Percentiles rank a stretch among this genome's conserved stretches.
Evolutionary conservation across 2,888 invertebrate genomes (phyloP).

Genomic region (Leptopilina syphax): DNA sequence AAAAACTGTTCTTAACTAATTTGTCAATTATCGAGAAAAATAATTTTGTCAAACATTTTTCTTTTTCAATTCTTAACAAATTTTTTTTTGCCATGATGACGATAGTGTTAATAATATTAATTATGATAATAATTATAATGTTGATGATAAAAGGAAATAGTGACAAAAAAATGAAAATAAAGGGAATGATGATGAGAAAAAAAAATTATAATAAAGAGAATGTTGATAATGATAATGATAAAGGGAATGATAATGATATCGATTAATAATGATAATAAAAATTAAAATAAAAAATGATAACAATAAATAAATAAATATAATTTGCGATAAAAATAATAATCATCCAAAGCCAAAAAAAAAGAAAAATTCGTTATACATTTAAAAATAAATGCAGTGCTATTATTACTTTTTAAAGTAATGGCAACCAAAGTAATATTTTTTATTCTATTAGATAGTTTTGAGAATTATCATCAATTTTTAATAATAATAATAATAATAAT

Average conservation of each 20-base stretch:
- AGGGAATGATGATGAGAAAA: not conserved
- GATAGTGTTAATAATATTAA: constrained; percentile 36
- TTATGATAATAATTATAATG: too few species aligned
- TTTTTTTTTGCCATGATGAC: constrained; percentile 12
- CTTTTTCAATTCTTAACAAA: not conserved
- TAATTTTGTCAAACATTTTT: constrained; percentile 5
- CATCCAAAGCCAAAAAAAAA: not conserved
- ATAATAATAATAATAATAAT: too few species aligned
- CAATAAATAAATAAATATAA: not conserved
- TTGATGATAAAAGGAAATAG: constrained; percentile 20
- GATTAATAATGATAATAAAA: constrained; percentile 22
- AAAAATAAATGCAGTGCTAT: not conserved
- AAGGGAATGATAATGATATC: not conserved
- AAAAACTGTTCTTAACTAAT: constrained; percentile 5
- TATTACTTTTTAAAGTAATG: not conserved
- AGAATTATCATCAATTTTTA: constrained; percentile 11
- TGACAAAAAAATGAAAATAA: not conserved
- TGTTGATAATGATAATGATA: not conserved
- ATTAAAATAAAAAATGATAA: not conserved
- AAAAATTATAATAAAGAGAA: too few species aligned
- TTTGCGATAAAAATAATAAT: not conserved
- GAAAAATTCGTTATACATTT: not conserved
- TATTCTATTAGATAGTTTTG: constrained; percentile 11
- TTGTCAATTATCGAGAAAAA: constrained; percentile 27
- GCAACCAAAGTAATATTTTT: constrained; percentile 12